Conservation (phyloP, 2,797 vertebrate species). For the Rhinichthys osculus region DNA sequence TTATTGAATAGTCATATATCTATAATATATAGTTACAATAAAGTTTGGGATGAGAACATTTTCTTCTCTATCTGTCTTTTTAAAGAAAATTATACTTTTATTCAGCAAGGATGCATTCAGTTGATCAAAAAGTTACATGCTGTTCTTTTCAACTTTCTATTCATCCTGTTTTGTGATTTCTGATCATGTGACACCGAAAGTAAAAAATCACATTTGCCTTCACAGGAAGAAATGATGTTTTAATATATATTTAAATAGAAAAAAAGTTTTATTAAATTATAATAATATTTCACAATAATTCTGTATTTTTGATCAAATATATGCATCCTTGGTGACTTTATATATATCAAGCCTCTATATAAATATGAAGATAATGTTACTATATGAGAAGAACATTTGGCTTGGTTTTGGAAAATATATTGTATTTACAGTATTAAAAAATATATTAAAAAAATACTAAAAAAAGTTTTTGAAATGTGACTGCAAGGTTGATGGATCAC, state of each 20-base stretch:
- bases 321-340: too few species aligned
- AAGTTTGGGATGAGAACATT: background rate
- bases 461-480: background rate
- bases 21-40: background rate
- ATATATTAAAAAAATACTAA: background rate
- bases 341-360: too few species aligned
- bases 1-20: too few species aligned
- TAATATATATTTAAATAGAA: background rate
- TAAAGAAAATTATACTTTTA: background rate
- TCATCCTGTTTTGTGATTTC: background rate
- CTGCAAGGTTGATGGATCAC: background rate
- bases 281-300: background rate
- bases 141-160: background rate
- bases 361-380: too few species aligned
- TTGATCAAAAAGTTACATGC: background rate
- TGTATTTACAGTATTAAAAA: background rate
- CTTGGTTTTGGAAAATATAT: background rate
- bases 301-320: too few species aligned
- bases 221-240: background rate
- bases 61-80: background rate
- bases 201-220: background rate
- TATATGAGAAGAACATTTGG: too few species aligned
- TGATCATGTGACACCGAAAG: background rate
- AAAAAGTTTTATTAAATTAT: background rate
- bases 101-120: background rate